Percentiles rank a stretch among this genome's conserved stretches.
Conservation (phyloP, 2,888 invertebrate species). For the Nomada fucata region DNA sequence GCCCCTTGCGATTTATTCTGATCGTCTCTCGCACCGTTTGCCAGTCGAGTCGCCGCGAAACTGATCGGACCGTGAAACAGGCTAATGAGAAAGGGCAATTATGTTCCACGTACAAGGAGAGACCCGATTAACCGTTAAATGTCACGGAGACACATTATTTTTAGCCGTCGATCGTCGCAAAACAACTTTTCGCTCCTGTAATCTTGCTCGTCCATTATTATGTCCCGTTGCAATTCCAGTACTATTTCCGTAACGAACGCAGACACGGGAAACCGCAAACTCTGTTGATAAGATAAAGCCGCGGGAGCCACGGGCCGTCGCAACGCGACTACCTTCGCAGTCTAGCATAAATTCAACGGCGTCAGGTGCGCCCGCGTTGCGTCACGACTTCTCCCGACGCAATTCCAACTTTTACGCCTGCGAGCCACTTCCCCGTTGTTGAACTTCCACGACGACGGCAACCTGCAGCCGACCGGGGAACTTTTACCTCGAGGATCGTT, state of each 20-base stretch:
- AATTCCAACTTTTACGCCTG: constrained; percentile 22
- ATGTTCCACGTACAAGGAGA: constrained; percentile 51
- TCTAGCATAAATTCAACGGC: not conserved
- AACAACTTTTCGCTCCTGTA: not conserved
- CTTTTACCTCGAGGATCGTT: not conserved
- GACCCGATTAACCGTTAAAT: constrained; percentile 67
- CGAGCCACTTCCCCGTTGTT: constrained; percentile 6
- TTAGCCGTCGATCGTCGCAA: constrained; percentile 52
- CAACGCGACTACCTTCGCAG: too few relatives aligned
- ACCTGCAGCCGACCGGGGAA: not conserved
- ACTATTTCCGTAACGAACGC: too few relatives aligned
- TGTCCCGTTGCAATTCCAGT: too few relatives aligned
- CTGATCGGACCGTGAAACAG: constrained; percentile 59
- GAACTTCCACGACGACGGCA: constrained; percentile 13
- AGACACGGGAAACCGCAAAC: too few relatives aligned
- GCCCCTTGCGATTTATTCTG: constrained; percentile 43
- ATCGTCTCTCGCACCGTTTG: constrained; percentile 53
- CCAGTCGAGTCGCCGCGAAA: constrained; percentile 30
- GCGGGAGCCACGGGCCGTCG: too few relatives aligned
- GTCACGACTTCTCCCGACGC: not conserved
- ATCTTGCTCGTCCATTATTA: not conserved
- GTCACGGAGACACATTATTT: constrained; percentile 64
- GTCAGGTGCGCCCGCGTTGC: not conserved
- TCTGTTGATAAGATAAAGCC: too few relatives aligned
- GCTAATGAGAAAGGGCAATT: constrained; percentile 70